These are phyloP conservation scores for Columba guinea DNA, from an alignment of 2,797 vertebrate species.

Conservation along the genomic window DNA sequence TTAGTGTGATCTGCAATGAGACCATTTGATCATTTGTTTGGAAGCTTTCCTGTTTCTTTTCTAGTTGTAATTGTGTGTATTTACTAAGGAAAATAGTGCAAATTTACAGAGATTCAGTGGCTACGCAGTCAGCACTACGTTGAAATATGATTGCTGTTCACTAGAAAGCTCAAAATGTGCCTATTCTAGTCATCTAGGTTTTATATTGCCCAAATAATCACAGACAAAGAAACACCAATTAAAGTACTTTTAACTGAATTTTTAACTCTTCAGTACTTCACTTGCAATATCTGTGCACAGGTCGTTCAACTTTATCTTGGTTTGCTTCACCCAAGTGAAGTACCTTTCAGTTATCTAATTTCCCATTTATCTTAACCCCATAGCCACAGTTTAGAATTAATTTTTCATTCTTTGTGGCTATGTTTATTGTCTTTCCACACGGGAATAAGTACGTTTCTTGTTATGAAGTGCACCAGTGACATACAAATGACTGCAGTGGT, in stretches of 20 bases:
- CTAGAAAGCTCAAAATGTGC: background rate
- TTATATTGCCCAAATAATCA: background rate
- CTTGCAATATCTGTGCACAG: background rate
- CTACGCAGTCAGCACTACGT: background rate
- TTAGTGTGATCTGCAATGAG: background rate
- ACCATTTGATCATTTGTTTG: background rate
- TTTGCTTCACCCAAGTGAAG: background rate
- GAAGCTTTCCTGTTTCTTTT: background rate
- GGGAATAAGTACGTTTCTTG: background rate
- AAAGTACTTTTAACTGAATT: background rate
- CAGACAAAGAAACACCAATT: background rate
- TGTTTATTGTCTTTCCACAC: background rate
- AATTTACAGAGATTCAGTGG: background rate
- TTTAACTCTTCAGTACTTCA: background rate
- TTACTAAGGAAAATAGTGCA: background rate
- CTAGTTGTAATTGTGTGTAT: background rate
- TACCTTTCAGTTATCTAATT: constrained; percentile 46
- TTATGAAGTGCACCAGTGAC: background rate
- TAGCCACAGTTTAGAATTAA: background rate
- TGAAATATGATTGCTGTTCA: background rate
- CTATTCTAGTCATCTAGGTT: background rate
- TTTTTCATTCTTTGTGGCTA: background rate
- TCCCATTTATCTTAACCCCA: background rate
- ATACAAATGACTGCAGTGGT: background rate
- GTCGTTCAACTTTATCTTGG: constrained; percentile 46